Evolutionary conservation across 2,113 vertebrate genomes (phyloP).

Genomic region (Crotalus viridis): DNA sequence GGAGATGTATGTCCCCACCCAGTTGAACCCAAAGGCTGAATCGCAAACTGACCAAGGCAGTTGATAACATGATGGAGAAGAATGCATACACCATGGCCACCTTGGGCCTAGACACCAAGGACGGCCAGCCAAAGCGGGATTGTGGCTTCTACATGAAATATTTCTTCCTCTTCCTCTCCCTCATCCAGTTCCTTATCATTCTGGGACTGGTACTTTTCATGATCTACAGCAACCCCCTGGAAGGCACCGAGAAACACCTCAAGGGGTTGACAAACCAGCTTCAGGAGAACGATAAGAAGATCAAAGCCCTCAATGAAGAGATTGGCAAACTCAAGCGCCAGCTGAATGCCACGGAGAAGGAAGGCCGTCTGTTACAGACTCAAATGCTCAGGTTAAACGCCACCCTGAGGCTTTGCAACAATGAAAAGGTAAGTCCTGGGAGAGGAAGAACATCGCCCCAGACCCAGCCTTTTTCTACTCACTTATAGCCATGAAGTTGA

Average conservation of each 20-base stretch:
- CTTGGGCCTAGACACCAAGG: background rate
- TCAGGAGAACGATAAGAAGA: constrained; percentile 59
- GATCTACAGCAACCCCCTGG: constrained; percentile 80
- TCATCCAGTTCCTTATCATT: constrained; percentile 89
- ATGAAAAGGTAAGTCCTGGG: background rate
- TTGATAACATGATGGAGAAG: background rate
- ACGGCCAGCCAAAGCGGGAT: background rate
- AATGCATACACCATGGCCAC: background rate
- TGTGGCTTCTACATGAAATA: constrained; percentile 78
- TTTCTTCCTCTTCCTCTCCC: constrained; percentile 83
- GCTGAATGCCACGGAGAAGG: constrained; percentile 48
- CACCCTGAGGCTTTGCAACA: background rate
- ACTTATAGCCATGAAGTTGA: background rate
- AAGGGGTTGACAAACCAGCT: constrained; percentile 69
- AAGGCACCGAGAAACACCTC: constrained; percentile 70
- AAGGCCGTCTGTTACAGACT: fast-evolving
- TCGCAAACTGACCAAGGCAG: background rate
- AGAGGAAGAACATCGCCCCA: background rate
- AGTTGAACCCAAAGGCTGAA: background rate
- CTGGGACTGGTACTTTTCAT: constrained; percentile 88
- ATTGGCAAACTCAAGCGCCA: constrained; percentile 57
- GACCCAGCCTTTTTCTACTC: background rate
- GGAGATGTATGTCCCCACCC: background rate
- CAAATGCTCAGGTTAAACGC: fast-evolving
- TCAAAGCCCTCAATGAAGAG: constrained; percentile 55